These are phyloP conservation scores for Karalla daura DNA, from an alignment of 2,797 vertebrate species.

Conservation along the genomic window DNA sequence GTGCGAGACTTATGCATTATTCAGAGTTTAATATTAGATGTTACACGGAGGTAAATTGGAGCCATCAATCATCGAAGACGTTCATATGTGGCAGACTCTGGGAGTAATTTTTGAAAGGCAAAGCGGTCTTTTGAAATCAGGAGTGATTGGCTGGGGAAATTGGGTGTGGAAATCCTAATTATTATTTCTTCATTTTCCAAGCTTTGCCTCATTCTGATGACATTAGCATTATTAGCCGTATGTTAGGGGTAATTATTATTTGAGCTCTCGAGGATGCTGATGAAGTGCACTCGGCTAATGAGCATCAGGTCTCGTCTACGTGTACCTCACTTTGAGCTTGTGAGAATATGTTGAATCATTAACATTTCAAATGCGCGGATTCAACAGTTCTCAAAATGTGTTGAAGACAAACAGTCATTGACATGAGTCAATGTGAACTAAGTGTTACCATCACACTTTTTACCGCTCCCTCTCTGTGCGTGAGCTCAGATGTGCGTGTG, in stretches of 20 bases:
- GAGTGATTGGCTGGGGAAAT: slow-evolving; percentile 75
- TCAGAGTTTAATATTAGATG: slow-evolving; percentile 81
- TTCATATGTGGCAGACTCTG: slow-evolving; percentile 69
- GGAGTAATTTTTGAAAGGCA: slow-evolving; percentile 71
- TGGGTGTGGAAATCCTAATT: slow-evolving; percentile 73
- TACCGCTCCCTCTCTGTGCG: no score
- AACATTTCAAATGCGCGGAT: slow-evolving; percentile 14
- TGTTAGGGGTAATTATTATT: slow-evolving; percentile 62
- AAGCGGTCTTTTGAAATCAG: slow-evolving; percentile 60
- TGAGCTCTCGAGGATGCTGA: slow-evolving; percentile 41
- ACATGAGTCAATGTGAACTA: slow-evolving; percentile 35
- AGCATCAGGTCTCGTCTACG: slow-evolving; percentile 31
- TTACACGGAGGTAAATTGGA: slow-evolving; percentile 80
- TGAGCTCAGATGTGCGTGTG: neutral
- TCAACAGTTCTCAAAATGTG: slow-evolving; percentile 13
- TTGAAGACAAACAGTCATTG: slow-evolving; percentile 34
- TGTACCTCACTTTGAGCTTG: slow-evolving; percentile 24
- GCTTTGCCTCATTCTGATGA: slow-evolving; percentile 66
- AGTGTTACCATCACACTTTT: slow-evolving; percentile 7
- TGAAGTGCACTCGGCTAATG: slow-evolving; percentile 47
- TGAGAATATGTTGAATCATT: neutral
- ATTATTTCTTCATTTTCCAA: slow-evolving; percentile 74
- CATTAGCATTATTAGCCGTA: slow-evolving; percentile 72
- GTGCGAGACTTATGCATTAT: slow-evolving; percentile 80
- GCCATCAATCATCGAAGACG: slow-evolving; percentile 79